Conservation (phyloP, 2,888 invertebrate genomes). For the Nomada fucata region DNA sequence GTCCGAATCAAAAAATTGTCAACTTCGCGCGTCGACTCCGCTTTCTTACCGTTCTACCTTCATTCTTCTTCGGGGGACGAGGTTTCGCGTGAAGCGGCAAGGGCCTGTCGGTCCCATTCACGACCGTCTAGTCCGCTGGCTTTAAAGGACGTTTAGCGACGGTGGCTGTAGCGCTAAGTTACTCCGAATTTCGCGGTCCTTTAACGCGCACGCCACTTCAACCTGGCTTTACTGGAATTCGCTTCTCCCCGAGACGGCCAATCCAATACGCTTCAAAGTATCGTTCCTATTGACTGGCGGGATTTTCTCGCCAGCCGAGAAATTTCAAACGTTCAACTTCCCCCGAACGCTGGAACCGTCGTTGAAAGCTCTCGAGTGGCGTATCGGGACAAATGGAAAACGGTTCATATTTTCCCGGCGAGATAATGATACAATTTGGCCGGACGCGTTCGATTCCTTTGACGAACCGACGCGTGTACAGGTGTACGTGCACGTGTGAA, state of each 20-base stretch:
- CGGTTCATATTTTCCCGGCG: background rate
- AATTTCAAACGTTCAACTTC: background rate
- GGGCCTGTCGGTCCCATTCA: slow-evolving; percentile 47
- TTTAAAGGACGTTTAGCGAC: slow-evolving; percentile 50
- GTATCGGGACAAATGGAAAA: background rate
- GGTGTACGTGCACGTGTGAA: background rate
- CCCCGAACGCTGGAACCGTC: no score
- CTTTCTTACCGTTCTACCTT: slow-evolving; percentile 37
- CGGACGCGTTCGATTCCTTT: no score
- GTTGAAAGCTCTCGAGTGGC: background rate
- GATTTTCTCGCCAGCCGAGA: background rate
- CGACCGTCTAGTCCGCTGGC: slow-evolving; percentile 20
- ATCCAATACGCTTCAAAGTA: slow-evolving; percentile 15
- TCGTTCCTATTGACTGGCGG: background rate
- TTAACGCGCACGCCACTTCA: slow-evolving; percentile 20
- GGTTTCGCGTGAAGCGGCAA: slow-evolving; percentile 20
- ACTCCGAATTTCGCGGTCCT: slow-evolving; percentile 55
- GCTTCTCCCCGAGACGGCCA: background rate
- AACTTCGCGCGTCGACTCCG: slow-evolving; percentile 38
- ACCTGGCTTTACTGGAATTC: background rate
- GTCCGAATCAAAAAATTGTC: slow-evolving; percentile 68
- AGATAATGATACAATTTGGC: background rate
- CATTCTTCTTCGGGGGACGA: slow-evolving; percentile 16
- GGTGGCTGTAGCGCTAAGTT: slow-evolving; percentile 2
- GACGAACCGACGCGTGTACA: background rate